Conservation (phyloP, 1,140 invertebrate genomes). For the Euwallacea similis region DNA sequence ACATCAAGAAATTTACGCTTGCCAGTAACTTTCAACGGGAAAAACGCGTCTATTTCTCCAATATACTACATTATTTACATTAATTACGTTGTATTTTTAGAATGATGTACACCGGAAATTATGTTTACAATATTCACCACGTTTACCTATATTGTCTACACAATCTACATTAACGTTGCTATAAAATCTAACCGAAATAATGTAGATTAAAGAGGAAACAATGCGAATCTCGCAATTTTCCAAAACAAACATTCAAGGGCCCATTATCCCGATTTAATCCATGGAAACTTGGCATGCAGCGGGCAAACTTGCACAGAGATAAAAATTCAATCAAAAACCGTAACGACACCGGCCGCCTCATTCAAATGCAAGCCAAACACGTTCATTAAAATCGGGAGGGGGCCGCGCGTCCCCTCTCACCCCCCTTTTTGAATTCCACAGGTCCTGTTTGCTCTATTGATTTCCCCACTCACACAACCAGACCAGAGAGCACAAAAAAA, state of each 20-base stretch:
- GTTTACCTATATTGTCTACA: no score
- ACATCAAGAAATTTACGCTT: no score
- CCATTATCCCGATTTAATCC: background rate
- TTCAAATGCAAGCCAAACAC: background rate
- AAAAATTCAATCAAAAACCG: conserved; percentile 3
- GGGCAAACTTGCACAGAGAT: background rate
- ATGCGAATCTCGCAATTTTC: background rate
- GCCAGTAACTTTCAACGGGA: no score
- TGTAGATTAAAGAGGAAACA: background rate
- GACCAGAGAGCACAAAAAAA: background rate
- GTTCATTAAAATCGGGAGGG: background rate
- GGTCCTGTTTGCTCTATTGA: conserved; percentile 4
- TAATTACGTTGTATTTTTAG: no score
- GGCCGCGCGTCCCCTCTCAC: background rate
- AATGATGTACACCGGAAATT: no score
- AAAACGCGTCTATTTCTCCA: no score
- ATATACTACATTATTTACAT: no score
- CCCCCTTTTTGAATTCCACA: background rate
- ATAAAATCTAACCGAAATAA: background rate
- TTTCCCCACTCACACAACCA: background rate
- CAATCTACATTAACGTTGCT: no score
- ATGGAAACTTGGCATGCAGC: background rate
- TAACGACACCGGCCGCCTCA: background rate
- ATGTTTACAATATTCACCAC: no score
- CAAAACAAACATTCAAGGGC: background rate